Base-by-base conservation (phyloP, 2,113 vertebrate genomes). In the Azemiops feae region DNA sequence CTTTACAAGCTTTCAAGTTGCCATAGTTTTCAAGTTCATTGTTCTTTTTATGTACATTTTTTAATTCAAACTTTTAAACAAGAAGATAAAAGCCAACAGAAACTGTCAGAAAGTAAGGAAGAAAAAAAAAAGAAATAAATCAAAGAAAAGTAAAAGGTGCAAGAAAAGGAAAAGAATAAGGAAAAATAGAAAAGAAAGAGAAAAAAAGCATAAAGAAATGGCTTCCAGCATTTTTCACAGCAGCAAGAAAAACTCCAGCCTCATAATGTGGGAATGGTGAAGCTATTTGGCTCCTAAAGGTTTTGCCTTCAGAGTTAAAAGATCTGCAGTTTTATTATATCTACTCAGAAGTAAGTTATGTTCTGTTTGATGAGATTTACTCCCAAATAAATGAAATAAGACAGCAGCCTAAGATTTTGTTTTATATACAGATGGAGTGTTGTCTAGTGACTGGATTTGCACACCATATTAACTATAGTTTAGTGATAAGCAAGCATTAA, bases 191-290 rank as follows among this genome's bases (percentile, higher is more conserved):
- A 64, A 64, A 64, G 11, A n/a, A 64, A 64, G 27, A 12, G 30
- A 64, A 60, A n/a, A 12, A 69, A 5, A n/a, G 4, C 11, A 12
- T 64, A 69, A 69, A n/a, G 60, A 69, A 69, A 69, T 69, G 60
- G 60, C 27, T 64, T 69, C 60, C 11, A 69, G 30, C 60, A 16
- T 69, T 69, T 30, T n/a, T 69, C 30, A 69, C 60, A 69, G 60
- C 60, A 53, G 52, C n/a, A 88, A 90, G 53, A 92, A 88, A 69
- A 90, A 88, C 27, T 54, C 45, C 89, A 91, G 27, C 89, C 30
- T 87, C 22, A 43, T 47, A 58, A 92, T 52, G 89, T 53, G 22
- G 53, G 87, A 91, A 85, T 34, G 10, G 4, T 43, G 45, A 25
- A 34, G 34, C 54, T 47, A 60, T 91, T 54, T 53, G 52, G 86